Evolutionary conservation across 2,888 invertebrate genomes (phyloP), one percentile per base, ranked within the genome.

Genomic region (Ischnura elegans): DNA sequence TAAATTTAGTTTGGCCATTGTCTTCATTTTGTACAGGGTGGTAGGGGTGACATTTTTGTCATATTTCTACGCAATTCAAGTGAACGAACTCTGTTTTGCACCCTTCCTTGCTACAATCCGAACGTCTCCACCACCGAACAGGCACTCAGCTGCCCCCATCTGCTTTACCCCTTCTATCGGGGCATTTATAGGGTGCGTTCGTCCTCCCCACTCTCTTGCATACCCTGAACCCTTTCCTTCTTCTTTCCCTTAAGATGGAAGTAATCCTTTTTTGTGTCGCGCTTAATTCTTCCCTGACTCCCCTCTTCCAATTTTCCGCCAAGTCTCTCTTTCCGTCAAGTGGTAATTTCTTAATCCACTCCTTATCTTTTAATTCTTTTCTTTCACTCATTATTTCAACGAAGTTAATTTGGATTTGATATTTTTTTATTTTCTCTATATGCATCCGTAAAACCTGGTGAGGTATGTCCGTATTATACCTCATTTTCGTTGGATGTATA

Each of bases 351-450:
- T 36, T 36, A 29, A 36, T 36, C 76, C 36, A 76, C 76, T 76
- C 76, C 29, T 76, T 76, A 76, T 36, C 36, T 36, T 36, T 36
- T 36, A 16, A 76, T 13, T 13, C 29, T 36, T 16, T 36, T 16
- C 76, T 36, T 76, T 51, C 87, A 42, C 10, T 6, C 90, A 45
- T 66, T 90, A 90, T 90, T 66, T 90, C 47, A 61, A 90, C 87
- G 51, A 42, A 87, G 42, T 87, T 87, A 61, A 87, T 87, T n/a
- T 55, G 55, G 42, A 87, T 25, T 90, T 43, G 45, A 66, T 61
- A 45, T 90, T 13, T 66, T 25, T 45, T 90, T 90, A 29, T 87
- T 61, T 87, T 90, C 36, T 29, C 76, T 10, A 10, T 16, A 1
- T 76, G 16, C 76, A 36, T 29, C 76, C 76, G 10, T 36, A 90